Evolutionary conservation across 2,797 vertebrate genomes (phyloP), one percentile per base, ranked within the genome.

Genomic region (Chaenodraco wilsoni): DNA sequence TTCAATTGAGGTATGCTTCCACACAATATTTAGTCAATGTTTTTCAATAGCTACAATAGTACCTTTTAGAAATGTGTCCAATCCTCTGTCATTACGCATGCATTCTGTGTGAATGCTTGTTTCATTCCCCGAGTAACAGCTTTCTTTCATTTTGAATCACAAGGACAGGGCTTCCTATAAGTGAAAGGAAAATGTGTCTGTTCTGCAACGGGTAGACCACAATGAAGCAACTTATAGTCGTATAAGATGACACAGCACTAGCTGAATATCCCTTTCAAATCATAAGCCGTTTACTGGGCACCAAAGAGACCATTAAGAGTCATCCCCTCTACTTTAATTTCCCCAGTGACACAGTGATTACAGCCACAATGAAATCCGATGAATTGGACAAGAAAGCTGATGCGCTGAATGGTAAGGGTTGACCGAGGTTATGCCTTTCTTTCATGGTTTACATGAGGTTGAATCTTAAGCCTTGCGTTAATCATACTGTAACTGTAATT

Each of bases 381-480:
- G 23, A 1, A 17, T 56, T 45, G 3, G 15, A n/a, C 2, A 0
- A 27, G 23, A n/a, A 74, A 60, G 45, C 27, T 2, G 60, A 63
- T 23, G 2, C 2, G n/a, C 3, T 5, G 27, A 60, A 48, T 9
- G 14, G 5, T 49, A 37, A 69, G 16, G 41, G 27, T n/a, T 8
- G 52, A 60, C 9, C 1, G 0, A 4, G 21, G n/a, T 46, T 16
- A 5, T 44, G 15, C 57, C 9, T 61, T 54, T 17, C 16, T 51
- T 71, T 56, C 45, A 12, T 21, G 46, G 49, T 64, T 74, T 19
- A 55, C 40, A 52, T 10, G 10, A 68, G 41, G 27, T 65, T 56
- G 48, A 78, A 72, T 65, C 19, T 56, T 46, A 5, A 63, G 13
- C 13, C 61, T 57, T 0, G 10, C 37, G n/a, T 73, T 71, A 65